Evolutionary conservation across 2,888 invertebrate genomes (phyloP).

Genomic region (Eurois occulta): DNA sequence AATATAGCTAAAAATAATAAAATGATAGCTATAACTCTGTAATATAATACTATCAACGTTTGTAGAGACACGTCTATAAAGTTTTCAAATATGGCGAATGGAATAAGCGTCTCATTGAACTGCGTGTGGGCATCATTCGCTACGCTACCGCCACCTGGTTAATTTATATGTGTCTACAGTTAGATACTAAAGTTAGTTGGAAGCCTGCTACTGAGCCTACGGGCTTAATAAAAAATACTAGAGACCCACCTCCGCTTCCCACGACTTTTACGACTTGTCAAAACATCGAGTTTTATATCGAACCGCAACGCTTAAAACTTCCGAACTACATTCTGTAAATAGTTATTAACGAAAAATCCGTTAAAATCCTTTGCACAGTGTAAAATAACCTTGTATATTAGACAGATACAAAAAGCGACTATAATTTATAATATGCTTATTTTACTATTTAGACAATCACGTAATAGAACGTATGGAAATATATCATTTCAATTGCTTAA

Average conservation of each 20-base stretch:
- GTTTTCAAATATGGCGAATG: slow-evolving; percentile 19
- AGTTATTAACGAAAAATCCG: not conserved
- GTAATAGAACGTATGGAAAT: not conserved
- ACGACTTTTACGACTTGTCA: not conserved
- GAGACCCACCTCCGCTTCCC: not conserved
- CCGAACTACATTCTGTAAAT: not conserved
- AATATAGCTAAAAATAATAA: not conserved
- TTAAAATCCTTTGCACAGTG: not conserved
- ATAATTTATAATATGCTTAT: not conserved
- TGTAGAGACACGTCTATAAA: slow-evolving; percentile 4
- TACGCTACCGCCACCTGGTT: slow-evolving; percentile 32
- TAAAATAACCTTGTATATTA: not conserved
- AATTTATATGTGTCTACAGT: not conserved
- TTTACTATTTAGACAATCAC: not conserved
- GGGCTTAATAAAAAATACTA: not conserved
- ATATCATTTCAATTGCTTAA: not conserved
- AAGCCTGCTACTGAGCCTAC: not conserved
- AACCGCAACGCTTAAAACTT: not conserved
- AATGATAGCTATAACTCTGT: slow-evolving; percentile 3
- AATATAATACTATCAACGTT: slow-evolving; percentile 23
- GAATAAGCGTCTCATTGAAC: slow-evolving; percentile 6
- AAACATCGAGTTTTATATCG: not conserved
- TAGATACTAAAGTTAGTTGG: slow-evolving; percentile 6
- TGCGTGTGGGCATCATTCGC: slow-evolving; percentile 38
- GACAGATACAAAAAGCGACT: not conserved